phyloP scores from a whole-genome alignment of 2,888 invertebrate genomes.

The Drosophila bunnanda region DNA sequence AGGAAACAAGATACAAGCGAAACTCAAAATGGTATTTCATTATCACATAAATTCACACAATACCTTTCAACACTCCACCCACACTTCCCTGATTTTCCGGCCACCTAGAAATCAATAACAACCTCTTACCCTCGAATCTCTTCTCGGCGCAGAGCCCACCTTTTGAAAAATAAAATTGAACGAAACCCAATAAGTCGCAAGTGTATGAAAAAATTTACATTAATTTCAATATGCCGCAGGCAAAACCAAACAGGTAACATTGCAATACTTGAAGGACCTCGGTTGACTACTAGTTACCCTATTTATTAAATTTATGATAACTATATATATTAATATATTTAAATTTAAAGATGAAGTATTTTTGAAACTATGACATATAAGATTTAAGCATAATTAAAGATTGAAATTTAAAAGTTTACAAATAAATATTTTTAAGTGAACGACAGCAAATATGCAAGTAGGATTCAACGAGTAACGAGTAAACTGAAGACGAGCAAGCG shows the following conservation, averaged over 20 bases:
- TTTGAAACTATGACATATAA: too few species aligned
- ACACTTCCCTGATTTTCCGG: not conserved
- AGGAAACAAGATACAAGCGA: not conserved
- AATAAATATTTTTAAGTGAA: too few species aligned
- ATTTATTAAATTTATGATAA: not conserved
- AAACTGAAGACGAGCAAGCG: too few species aligned
- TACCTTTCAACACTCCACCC: not conserved
- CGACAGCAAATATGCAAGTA: too few species aligned
- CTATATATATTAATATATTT: too few species aligned
- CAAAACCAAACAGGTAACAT: constrained; percentile 5
- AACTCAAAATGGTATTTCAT: constrained; percentile 44
- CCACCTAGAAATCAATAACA: constrained; percentile 12
- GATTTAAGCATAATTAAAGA: too few species aligned
- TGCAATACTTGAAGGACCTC: not conserved
- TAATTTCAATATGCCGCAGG: constrained; percentile 5
- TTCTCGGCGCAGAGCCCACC: not conserved
- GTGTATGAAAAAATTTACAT: constrained; percentile 9
- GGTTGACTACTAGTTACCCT: not conserved
- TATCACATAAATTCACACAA: constrained; percentile 47
- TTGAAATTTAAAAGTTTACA: too few species aligned
- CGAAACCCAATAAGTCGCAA: constrained; percentile 13
- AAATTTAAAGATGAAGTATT: too few species aligned
- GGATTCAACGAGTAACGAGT: not conserved
- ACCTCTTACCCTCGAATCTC: not conserved
- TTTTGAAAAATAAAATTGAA: constrained; percentile 2